Percentiles rank a stretch among this genome's conserved stretches.
phyloP scores from a whole-genome alignment of 2,797 vertebrate species.

The Macropodus opercularis region DNA sequence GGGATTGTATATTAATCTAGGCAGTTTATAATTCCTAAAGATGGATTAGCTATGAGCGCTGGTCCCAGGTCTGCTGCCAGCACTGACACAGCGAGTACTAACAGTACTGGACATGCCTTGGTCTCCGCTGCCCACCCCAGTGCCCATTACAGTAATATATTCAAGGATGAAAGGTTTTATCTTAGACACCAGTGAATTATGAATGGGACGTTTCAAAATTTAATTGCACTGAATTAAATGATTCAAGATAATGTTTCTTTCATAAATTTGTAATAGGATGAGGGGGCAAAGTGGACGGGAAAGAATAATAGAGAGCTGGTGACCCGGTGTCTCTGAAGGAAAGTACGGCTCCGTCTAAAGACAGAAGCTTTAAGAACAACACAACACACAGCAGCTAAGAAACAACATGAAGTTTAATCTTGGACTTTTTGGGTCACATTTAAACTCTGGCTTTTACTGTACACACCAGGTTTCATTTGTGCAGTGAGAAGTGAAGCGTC shows the following conservation, averaged over 20 bases:
- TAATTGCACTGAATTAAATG: constrained; percentile 89
- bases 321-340: constrained; percentile 39
- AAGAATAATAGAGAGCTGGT: constrained; percentile 21
- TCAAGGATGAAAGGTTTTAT: constrained; percentile 88
- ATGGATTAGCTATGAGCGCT: constrained; percentile 71
- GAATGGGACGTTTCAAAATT: constrained; percentile 83
- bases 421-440: constrained; percentile 31
- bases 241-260: constrained; percentile 90
- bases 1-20: constrained; percentile 78
- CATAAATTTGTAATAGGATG: constrained; percentile 85
- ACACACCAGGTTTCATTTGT: constrained; percentile 26
- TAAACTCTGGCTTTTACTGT: constrained; percentile 2
- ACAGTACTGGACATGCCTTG: constrained; percentile 78
- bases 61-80: constrained; percentile 71
- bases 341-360: constrained; percentile 4
- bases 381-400: constrained; percentile 47
- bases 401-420: constrained; percentile 70
- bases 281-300: constrained; percentile 61
- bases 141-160: constrained; percentile 86
- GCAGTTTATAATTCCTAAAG: constrained; percentile 81
- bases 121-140: constrained; percentile 76
- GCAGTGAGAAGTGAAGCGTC: constrained; percentile 4
- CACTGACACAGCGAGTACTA: constrained; percentile 79
- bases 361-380: constrained; percentile 42
- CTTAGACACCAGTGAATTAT: constrained; percentile 85